Percentiles rank a stretch among this genome's conserved stretches.
These are phyloP conservation scores for Drosophila navojoa DNA, from an alignment of 1,140 invertebrate species.

Conservation along the genomic window DNA sequence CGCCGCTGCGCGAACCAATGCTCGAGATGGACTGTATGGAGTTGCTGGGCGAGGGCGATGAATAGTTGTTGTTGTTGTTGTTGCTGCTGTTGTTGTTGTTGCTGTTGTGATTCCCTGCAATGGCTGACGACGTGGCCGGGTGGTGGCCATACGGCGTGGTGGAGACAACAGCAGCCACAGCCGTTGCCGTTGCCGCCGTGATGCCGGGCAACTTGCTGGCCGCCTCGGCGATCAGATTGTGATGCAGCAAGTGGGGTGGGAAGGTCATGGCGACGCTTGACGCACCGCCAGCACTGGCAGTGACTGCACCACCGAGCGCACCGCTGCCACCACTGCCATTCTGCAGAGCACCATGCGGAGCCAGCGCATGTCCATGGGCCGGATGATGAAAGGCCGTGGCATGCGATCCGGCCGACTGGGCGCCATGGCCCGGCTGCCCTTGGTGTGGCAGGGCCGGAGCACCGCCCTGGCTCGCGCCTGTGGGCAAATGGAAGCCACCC, in stretches of 20 bases:
- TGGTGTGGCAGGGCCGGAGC: slow-evolving; percentile 20
- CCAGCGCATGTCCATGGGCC: slow-evolving; percentile 48
- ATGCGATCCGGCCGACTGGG: slow-evolving; percentile 30
- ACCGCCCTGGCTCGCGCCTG: slow-evolving; percentile 8
- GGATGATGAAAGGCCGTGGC: slow-evolving; percentile 68
- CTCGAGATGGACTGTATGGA: slow-evolving; percentile 83
- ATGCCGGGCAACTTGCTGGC: slow-evolving; percentile 76
- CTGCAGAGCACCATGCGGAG: slow-evolving; percentile 42
- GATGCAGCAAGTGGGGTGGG: slow-evolving; percentile 85
- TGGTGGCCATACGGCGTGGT: slow-evolving; percentile 43
- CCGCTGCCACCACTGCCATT: slow-evolving; percentile 34
- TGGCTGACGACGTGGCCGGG: slow-evolving; percentile 12
- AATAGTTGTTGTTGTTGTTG: slow-evolving; percentile 58
- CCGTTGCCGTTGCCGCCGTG: slow-evolving; percentile 59
- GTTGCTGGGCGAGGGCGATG: slow-evolving; percentile 78
- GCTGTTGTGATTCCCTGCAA: slow-evolving; percentile 33
- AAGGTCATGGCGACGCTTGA: slow-evolving; percentile 85
- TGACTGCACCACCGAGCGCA: background rate
- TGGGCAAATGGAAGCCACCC: slow-evolving; percentile 32
- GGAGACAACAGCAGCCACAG: slow-evolving; percentile 67
- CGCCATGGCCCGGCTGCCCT: slow-evolving; percentile 64
- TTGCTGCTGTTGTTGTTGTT: no score
- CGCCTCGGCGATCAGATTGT: slow-evolving; percentile 80
- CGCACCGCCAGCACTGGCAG: slow-evolving; percentile 15
- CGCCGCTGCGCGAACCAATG: slow-evolving; percentile 69